These are phyloP conservation scores for Sebastiscus albofasciatus DNA, from an alignment of 2,797 vertebrate species.

Conservation along the genomic window DNA sequence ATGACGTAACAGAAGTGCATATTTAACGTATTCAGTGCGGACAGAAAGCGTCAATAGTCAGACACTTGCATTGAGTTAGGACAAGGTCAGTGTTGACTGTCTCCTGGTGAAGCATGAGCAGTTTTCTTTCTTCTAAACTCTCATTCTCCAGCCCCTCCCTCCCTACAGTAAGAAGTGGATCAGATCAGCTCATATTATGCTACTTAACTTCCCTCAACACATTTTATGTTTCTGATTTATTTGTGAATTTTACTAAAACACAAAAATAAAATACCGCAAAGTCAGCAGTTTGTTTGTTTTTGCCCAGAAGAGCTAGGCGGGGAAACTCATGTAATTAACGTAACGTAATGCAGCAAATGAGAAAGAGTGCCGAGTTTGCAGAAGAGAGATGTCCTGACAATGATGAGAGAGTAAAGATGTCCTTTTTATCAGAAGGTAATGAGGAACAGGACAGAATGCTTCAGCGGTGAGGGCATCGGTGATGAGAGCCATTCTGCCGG, in stretches of 20 bases:
- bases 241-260: background rate
- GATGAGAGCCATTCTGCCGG: slow-evolving; percentile 55
- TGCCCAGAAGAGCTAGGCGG: background rate
- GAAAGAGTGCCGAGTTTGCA: slow-evolving; percentile 24
- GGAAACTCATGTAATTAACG: background rate
- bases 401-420: slow-evolving; percentile 34
- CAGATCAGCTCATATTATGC: background rate
- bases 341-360: slow-evolving; percentile 17
- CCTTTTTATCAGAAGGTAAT: slow-evolving; percentile 38
- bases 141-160: background rate
- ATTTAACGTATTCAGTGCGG: too few relatives aligned
- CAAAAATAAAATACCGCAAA: background rate
- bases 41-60: too few relatives aligned
- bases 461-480: slow-evolving; percentile 23
- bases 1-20: too few relatives aligned
- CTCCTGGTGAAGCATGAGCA: background rate
- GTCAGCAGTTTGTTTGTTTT: slow-evolving; percentile 2
- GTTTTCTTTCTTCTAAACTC: background rate
- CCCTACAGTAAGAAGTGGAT: background rate
- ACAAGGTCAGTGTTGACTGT: too few relatives aligned
- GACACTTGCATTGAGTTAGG: rapidly evolving
- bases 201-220: background rate
- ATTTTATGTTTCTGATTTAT: background rate
- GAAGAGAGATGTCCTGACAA: slow-evolving; percentile 2
- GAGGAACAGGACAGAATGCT: background rate